Evolutionary conservation across 2,888 invertebrate species (phyloP), one percentile per base, ranked within the genome.

Genomic region (Bimastos eiseni): DNA sequence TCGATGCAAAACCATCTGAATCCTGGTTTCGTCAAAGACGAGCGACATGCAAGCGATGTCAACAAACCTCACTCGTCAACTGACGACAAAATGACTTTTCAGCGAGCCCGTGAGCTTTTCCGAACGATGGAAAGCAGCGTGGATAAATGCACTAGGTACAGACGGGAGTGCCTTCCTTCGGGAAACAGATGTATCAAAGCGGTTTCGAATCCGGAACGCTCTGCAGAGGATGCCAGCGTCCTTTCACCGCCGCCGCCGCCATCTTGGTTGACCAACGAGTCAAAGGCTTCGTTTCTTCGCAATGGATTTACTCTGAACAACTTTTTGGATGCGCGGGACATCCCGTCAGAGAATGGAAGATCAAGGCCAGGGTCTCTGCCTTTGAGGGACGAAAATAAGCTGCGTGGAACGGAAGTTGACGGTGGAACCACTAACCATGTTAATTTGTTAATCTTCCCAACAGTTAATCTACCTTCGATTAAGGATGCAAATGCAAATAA

Each of bases 71-170:
- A n/a, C 4, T n/a, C 70, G 11, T 70, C 70, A 70, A 86, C 34
- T 15, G 86, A 86, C 19, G 37, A 37, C 37, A 33, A 86, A 17
- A 86, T 86, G 86, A 86, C 34, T 15, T 86, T 86, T 24, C 86
- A 86, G 34, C 86, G 86, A 0, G 86, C 86, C 86, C 86, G 86
- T 34, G 86, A 86, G 37, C 86, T 86, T 37, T 86, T 86, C 86
- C 86, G 36, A 4, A 34, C 37, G 36, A 86, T 86, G 86, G 86
- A 86, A 36, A 86, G 15, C 86, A 86, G 37, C 36, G 3, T 36
- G 36, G 86, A 70, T 13, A 70, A 70, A n/a, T n/a, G 70, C 70
- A 70, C 6, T 8, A 11, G 70, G 70, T 70, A 70, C 70, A 70
- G 70, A 70, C 30, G n/a, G 70, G 70, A n/a, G 11, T 70, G 70